phyloP scores from a whole-genome alignment of 2,888 invertebrate genomes.

The Horisme vitalbata region DNA sequence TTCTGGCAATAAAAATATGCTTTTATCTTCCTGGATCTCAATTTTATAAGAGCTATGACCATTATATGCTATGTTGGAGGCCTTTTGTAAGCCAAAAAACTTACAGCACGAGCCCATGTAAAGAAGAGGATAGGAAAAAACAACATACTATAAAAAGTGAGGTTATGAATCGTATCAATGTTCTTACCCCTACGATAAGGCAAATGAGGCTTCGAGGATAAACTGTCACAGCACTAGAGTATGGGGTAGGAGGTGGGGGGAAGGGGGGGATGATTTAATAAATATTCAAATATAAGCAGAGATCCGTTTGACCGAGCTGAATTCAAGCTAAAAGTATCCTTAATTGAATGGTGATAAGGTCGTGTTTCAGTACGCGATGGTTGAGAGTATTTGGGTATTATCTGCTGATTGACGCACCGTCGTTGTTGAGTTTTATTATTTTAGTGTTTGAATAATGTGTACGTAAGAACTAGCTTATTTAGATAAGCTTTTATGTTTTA shows the following conservation, averaged over 20 bases:
- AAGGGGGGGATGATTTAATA: constrained; percentile 61
- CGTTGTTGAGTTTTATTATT: constrained; percentile 5
- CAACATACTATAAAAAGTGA: constrained; percentile 1
- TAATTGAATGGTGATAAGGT: constrained; percentile 25
- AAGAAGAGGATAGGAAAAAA: constrained; percentile 5
- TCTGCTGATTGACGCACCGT: constrained; percentile 19
- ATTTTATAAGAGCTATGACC: too few relatives aligned
- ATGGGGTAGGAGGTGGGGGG: constrained; percentile 34
- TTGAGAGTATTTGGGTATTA: constrained; percentile 18
- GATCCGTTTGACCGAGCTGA: constrained; percentile 40
- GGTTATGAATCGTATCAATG: constrained; percentile 8
- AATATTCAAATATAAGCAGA: constrained; percentile 73
- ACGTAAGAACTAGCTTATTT: not conserved
- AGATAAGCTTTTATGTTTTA: too few relatives aligned
- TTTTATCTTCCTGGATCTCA: too few relatives aligned
- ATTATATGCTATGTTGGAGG: too few relatives aligned
- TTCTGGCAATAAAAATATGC: too few relatives aligned
- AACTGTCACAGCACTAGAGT: constrained; percentile 55
- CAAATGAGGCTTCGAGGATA: constrained; percentile 53
- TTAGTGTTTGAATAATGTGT: constrained; percentile 1
- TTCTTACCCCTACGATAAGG: constrained; percentile 40
- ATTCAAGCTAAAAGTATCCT: constrained; percentile 21
- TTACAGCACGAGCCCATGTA: too few relatives aligned
- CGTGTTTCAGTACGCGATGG: constrained; percentile 19
- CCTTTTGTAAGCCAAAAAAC: too few relatives aligned